These are phyloP conservation scores for Merodon equestris DNA, from an alignment of 2,888 invertebrate species.

Conservation along the genomic window DNA sequence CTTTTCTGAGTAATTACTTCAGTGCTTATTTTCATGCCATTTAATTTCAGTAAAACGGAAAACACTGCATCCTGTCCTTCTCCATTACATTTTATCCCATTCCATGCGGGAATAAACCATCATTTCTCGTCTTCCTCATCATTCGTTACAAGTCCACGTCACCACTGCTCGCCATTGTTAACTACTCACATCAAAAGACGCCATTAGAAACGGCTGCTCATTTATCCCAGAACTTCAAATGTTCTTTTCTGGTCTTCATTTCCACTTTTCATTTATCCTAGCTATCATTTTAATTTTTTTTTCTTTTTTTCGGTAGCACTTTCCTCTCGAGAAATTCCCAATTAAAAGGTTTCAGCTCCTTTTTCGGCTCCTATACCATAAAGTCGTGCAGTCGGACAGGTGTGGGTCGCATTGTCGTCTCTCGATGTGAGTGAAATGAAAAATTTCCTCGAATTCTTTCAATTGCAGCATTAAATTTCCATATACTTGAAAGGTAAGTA, in stretches of 20 bases:
- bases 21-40: too few relatives aligned
- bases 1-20: too few relatives aligned
- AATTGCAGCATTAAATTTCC: conserved; percentile 57
- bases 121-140: too few relatives aligned
- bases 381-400: too few relatives aligned
- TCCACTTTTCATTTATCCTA: conserved; percentile 5
- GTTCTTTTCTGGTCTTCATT: not conserved
- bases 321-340: conserved; percentile 49
- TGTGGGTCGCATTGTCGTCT: too few relatives aligned
- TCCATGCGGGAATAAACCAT: too few relatives aligned
- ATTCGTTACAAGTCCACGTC: not conserved
- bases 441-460: conserved; percentile 35
- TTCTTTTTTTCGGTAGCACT: conserved; percentile 12
- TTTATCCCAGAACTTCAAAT: not conserved
- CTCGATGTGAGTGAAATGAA: not conserved
- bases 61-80: too few relatives aligned
- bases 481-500: conserved; percentile 54
- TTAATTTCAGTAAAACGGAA: too few relatives aligned
- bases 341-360: conserved; percentile 48
- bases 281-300: conserved; percentile 10
- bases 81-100: too few relatives aligned
- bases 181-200: not conserved
- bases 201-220: not conserved
- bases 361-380: not conserved
- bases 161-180: not conserved